Evolutionary conservation across 1,140 invertebrate genomes (phyloP).

Genomic region (Papilio glaucus): DNA sequence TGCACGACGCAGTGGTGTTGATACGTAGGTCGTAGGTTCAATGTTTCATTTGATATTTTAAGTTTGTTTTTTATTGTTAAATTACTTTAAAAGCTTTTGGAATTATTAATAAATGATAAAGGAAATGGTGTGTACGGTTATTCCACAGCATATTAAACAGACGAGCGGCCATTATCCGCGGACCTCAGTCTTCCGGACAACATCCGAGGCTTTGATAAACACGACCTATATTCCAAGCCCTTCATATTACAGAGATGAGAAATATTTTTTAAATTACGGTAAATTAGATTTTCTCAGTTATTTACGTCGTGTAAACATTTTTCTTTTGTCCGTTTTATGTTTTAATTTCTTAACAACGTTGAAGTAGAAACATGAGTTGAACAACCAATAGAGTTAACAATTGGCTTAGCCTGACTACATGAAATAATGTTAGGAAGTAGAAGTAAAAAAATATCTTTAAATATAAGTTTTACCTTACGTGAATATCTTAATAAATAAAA

Average conservation of each 20-base stretch:
- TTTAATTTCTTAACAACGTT: too few relatives aligned
- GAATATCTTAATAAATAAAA: too few relatives aligned
- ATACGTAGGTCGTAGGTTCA: too few relatives aligned
- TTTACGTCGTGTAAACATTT: neutral
- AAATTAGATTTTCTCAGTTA: constrained; percentile 6
- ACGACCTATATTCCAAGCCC: constrained; percentile 20
- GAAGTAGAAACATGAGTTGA: constrained; percentile 1
- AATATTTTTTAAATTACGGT: constrained; percentile 15
- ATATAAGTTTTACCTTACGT: too few relatives aligned
- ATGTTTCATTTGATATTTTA: too few relatives aligned
- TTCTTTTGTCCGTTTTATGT: neutral
- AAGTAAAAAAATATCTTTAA: too few relatives aligned
- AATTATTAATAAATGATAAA: constrained; percentile 11
- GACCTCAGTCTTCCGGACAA: constrained; percentile 19
- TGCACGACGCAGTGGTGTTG: too few relatives aligned
- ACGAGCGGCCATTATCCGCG: constrained; percentile 11
- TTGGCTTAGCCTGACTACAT: too few relatives aligned
- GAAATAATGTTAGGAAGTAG: too few relatives aligned
- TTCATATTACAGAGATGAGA: constrained; percentile 14
- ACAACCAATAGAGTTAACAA: neutral
- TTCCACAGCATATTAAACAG: neutral
- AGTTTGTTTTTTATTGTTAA: neutral
- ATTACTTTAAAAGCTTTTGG: constrained; percentile 22
- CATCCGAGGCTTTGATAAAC: constrained; percentile 24
- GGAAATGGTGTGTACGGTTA: constrained; percentile 3